A percentile compares a stretch with the other conserved stretches of the same genome.
phyloP scores from a whole-genome alignment of 2,888 invertebrate species.

The Eupsilia transversa region DNA sequence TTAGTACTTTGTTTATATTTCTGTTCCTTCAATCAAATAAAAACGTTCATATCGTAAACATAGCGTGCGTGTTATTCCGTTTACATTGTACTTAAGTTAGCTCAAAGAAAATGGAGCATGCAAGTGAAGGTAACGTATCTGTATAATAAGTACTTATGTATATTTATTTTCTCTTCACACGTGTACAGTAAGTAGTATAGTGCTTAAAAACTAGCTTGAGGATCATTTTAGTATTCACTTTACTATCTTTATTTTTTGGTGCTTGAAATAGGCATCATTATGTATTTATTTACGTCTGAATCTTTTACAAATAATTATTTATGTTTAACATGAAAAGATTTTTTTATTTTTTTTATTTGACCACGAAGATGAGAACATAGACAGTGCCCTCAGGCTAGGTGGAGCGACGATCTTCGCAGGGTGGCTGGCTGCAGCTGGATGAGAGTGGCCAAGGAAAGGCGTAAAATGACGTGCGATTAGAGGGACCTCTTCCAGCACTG shows the following conservation, averaged over 20 bases:
- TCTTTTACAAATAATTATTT: too few relatives aligned
- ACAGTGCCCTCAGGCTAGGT: background rate
- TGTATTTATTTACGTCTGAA: conserved; percentile 15
- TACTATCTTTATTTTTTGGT: too few relatives aligned
- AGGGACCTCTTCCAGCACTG: too few relatives aligned
- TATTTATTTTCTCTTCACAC: too few relatives aligned
- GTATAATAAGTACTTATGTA: too few relatives aligned
- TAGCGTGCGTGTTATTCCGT: conserved; percentile 38
- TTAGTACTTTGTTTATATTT: conserved; percentile 25
- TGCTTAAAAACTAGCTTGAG: too few relatives aligned
- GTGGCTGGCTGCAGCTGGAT: background rate
- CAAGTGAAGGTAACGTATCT: conserved; percentile 14
- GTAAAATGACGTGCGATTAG: background rate
- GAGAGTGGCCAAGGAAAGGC: background rate
- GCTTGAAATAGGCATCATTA: too few relatives aligned
- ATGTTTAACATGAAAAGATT: too few relatives aligned
- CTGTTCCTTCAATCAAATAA: conserved; percentile 29
- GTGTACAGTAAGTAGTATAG: too few relatives aligned
- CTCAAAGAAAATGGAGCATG: conserved; percentile 37
- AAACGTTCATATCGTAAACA: conserved; percentile 37
- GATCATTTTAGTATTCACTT: too few relatives aligned
- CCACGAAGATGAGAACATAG: too few relatives aligned
- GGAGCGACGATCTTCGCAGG: background rate
- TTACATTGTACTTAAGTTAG: conserved; percentile 37
- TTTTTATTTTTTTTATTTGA: too few relatives aligned